Evolutionary conservation across 2,113 vertebrate genomes (phyloP), one percentile per base, ranked within the genome.

Genomic region (Albula goreensis): DNA sequence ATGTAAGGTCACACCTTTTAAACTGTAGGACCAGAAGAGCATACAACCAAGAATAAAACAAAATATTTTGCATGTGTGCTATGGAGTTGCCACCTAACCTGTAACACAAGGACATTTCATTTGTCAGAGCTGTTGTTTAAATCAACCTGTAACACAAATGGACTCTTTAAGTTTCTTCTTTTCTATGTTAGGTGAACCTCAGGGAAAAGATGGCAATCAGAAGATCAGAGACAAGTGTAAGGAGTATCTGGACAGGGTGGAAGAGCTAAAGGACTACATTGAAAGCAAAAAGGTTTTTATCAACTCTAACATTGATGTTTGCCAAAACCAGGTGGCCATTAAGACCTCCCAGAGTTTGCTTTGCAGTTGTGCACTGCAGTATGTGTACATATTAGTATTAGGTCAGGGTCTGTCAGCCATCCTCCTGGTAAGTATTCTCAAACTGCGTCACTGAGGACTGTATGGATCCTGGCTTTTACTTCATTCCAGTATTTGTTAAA

Each of bases 191-290:
- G 96, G 95, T 90, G 95, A 96, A 87, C 94, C 95, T n/a, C 95
- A 96, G 83, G 95, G 96, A 86, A 96, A 96, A 90, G 95, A 95
- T 52, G 95, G 95, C 52, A 96, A 96, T 91, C 95, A 96, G 92
- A 96, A 94, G 91, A 96, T 96, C 90, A 91, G 95, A 89, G 94
- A 96, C 25, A 94, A 89, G 88, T 96, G 96, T 90, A 94, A 93
- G 90, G 91, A 92, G 86, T 96, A 96, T 89, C 91, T 96, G 92
- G 95, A 96, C 91, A 91, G 96, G 92, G 95, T 88, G 56, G 96
- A 96, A 87, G 93, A 95, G 85, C 92, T 96, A 22, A 95, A 94
- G 83, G 87, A 91, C 8, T 93, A 92, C 87, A 89, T 93, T 13
- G 87, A 86, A 50, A 92, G 95, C 88, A 96, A 94, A 93, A 87